A percentile compares a stretch with the other conserved stretches of the same genome.
Evolutionary conservation across 2,888 invertebrate genomes (phyloP).

Genomic region (Lasioglossum malachurum): DNA sequence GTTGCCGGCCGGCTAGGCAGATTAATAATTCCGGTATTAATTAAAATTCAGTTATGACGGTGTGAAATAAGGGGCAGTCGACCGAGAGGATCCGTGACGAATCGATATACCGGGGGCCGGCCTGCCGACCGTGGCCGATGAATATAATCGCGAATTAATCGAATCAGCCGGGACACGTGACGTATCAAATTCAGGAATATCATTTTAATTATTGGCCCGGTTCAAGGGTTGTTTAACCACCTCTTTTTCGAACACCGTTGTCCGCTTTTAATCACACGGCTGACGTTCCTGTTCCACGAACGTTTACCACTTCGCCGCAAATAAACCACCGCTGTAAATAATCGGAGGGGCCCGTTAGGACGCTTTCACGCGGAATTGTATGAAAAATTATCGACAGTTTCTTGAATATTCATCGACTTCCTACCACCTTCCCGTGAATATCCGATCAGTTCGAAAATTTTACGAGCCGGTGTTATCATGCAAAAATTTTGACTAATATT

Average conservation of each 20-base stretch:
- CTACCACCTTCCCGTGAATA: neutral
- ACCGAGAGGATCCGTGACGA: constrained; percentile 48
- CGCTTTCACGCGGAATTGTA: constrained; percentile 26
- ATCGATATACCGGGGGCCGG: constrained; percentile 43
- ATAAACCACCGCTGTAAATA: constrained; percentile 43
- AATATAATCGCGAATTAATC: constrained; percentile 60
- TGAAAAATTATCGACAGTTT: constrained; percentile 45
- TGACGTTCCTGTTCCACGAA: neutral
- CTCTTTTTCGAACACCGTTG: neutral
- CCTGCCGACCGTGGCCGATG: neutral
- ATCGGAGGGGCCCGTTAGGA: neutral
- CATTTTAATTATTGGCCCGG: constrained; percentile 29
- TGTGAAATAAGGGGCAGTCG: constrained; percentile 47
- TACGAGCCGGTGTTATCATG: constrained; percentile 11
- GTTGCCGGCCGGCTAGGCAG: constrained; percentile 43
- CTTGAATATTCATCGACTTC: constrained; percentile 47
- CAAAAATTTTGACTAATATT: neutral
- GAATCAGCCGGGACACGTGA: constrained; percentile 50
- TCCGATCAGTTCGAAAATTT: constrained; percentile 14
- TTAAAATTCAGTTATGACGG: constrained; percentile 57
- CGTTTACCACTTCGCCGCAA: constrained; percentile 17
- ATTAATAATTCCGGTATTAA: constrained; percentile 63
- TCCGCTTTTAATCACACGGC: neutral
- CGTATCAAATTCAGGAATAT: constrained; percentile 47
- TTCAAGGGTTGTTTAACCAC: constrained; percentile 1